Conservation (phyloP, 1,140 invertebrate species). For the Hylaeus anthracinus region DNA sequence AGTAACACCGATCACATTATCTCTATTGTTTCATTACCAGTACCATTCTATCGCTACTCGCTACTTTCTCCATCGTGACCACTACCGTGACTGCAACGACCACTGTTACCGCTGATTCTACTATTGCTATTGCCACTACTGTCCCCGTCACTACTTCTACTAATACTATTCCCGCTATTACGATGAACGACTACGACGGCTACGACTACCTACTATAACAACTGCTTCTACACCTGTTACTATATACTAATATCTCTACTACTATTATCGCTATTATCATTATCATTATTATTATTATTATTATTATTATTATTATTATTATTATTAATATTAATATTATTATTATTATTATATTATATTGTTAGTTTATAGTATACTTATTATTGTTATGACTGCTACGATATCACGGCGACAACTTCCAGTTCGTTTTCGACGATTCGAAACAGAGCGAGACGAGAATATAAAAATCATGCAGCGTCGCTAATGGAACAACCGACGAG, state of each 20-base stretch:
- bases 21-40: conserved; percentile 24
- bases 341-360: conserved; percentile 14
- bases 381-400: conserved; percentile 56
- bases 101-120: neutral
- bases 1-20: conserved; percentile 41
- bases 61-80: conserved; percentile 19
- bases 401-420: conserved; percentile 7
- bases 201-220: neutral
- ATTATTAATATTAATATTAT: conserved; percentile 9
- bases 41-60: neutral
- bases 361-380: conserved; percentile 51
- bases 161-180: neutral
- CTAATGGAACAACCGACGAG: neutral
- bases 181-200: no score
- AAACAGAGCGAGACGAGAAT: neutral
- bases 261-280: neutral
- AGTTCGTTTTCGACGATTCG: neutral
- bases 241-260: neutral
- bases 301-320: neutral
- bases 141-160: neutral
- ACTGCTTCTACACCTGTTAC: neutral
- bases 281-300: neutral
- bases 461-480: neutral
- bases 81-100: neutral
- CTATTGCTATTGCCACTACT: neutral